Evolutionary conservation across 2,113 vertebrate genomes (phyloP).

Genomic region (Parus major): DNA sequence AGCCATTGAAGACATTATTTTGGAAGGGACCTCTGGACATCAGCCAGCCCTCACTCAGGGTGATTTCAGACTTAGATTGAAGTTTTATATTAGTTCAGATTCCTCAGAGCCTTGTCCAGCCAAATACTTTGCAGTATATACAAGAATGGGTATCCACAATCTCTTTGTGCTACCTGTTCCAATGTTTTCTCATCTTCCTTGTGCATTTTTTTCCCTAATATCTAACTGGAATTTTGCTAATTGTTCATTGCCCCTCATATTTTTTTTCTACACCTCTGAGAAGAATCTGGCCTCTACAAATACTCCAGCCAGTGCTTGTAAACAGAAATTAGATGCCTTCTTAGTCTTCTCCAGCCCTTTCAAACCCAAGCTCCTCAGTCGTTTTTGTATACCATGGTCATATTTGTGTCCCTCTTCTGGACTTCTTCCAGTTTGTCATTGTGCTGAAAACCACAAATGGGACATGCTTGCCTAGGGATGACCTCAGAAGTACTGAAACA

Average conservation of each 20-base stretch:
- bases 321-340: not conserved
- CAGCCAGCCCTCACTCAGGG: not conserved
- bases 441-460: not conserved
- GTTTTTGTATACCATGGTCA: not conserved
- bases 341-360: not conserved
- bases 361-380: not conserved
- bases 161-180: not conserved
- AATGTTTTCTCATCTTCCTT: not conserved
- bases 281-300: not conserved
- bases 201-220: not conserved
- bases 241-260: not conserved
- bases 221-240: not conserved
- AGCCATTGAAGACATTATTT: not conserved
- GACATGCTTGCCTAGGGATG: not conserved
- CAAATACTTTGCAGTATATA: not conserved
- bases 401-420: not conserved
- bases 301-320: not conserved
- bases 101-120: not conserved
- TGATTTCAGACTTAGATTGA: not conserved
- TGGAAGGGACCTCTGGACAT: not conserved
- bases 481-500: not conserved
- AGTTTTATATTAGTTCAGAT: not conserved
- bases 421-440: not conserved
- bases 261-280: not conserved
- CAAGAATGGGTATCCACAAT: not conserved